Conservation (phyloP, 2,888 invertebrate species). For the Pseudococcus jackbeardsleyi region DNA sequence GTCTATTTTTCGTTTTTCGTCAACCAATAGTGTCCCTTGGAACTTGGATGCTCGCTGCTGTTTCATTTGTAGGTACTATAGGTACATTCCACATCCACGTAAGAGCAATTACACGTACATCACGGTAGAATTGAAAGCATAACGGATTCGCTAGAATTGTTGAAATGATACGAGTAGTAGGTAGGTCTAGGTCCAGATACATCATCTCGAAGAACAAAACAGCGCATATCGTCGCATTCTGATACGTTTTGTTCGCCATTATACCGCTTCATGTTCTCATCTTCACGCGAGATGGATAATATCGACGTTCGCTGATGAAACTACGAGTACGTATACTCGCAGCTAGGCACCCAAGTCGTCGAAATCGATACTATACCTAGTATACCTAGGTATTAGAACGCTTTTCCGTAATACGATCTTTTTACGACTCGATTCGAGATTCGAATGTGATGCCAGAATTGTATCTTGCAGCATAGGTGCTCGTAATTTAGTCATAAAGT, state of each 20-base stretch:
- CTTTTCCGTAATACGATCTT: conserved; percentile 33
- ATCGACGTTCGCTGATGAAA: background rate
- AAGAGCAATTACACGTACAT: background rate
- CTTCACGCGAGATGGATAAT: conserved; percentile 6
- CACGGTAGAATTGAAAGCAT: background rate
- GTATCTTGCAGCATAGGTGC: background rate
- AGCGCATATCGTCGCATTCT: conserved; percentile 10
- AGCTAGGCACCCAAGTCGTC: background rate
- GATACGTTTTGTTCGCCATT: background rate
- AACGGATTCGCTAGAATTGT: background rate
- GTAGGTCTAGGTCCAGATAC: background rate
- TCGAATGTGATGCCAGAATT: too few relatives aligned
- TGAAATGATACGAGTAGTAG: background rate
- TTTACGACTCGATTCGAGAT: background rate
- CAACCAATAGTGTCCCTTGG: too few relatives aligned
- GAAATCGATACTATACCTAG: background rate
- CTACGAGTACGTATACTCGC: background rate
- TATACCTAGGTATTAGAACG: background rate
- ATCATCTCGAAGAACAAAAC: background rate
- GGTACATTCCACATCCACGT: too few relatives aligned
- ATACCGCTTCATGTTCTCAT: too few relatives aligned
- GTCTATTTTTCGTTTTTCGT: too few relatives aligned
- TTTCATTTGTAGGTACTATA: background rate
- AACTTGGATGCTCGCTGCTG: background rate
- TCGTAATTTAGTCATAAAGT: background rate